Evolutionary conservation across 2,113 vertebrate species (phyloP), one percentile per base, ranked within the genome.

Genomic region (Hucho hucho): DNA sequence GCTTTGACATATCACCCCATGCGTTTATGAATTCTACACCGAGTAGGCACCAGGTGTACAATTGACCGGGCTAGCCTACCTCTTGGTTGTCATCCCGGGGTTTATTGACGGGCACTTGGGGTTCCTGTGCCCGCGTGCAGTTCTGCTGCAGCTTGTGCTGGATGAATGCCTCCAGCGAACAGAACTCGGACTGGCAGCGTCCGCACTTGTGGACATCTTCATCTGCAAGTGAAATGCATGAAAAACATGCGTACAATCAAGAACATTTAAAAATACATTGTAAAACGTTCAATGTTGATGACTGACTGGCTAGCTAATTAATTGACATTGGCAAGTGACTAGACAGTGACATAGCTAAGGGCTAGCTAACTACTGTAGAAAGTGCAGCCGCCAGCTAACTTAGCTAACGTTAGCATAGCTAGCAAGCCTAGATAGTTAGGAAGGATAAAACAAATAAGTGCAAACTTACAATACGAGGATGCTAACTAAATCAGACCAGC

Each of bases 131-230:
- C 3, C 94, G 94, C 81, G 90, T 95, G 84, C 98, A 98, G 81
- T 68, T 81, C 59, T 96, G 95, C 7, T 95, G 96, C 18, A 98
- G 77, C 73, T 98, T 98, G 90, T 99, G 98, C 53, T 98, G 97
- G 64, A 99, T 97, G 20, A 99, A 99, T 63, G 95, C 93, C 74
- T 99, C 94, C 93, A 99, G 78, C n/a, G 95, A 90, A 14, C 93
- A 95, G 86, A 99, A 99, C 91, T 99, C 98, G 0, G 89, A 58
- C 80, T 96, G 96, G 90, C 98, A 99, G 69, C 97, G 96, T 4
- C 98, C 98, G 0, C 98, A 99, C 78, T 90, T 95, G 68, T 99
- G 97, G 81, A 98, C 92, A 2, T 98, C n/a, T n/a, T n/a, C 95
- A 83, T 97, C 97, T 91, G 92, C 12, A 49, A 77, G 1, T 43